A percentile compares a stretch with the other conserved stretches of the same genome.
These are phyloP conservation scores for Propithecus coquereli DNA, from an alignment of 2,113 vertebrate genomes.

Conservation along the genomic window DNA sequence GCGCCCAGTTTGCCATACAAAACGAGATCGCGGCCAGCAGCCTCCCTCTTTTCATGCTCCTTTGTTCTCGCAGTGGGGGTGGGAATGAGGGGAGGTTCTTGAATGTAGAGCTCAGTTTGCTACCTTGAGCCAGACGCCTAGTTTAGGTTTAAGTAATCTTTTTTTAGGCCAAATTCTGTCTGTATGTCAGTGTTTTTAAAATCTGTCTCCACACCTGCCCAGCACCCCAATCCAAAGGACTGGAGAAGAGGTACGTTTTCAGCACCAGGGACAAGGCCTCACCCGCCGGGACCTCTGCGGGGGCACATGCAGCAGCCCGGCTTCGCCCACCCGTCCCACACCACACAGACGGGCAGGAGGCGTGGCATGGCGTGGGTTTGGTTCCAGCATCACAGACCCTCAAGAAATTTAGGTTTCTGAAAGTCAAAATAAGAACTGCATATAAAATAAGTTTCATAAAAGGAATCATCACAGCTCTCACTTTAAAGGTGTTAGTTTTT, in stretches of 20 bases:
- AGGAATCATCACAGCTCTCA: background rate
- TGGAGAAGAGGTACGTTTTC: background rate
- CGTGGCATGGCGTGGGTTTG: fast-evolving
- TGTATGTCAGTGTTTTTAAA: background rate
- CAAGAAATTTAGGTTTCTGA: background rate
- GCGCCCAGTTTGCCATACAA: background rate
- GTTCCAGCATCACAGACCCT: background rate
- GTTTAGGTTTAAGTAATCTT: background rate
- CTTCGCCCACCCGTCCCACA: background rate
- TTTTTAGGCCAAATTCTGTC: background rate
- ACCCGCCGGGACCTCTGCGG: no score
- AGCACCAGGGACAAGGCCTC: background rate
- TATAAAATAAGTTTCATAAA: background rate
- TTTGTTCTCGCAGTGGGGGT: background rate
- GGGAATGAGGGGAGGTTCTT: background rate
- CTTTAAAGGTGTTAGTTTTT: background rate
- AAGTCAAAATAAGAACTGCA: background rate
- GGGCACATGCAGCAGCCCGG: background rate
- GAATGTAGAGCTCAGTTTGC: background rate
- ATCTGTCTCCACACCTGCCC: background rate
- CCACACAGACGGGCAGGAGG: background rate
- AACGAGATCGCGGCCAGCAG: background rate
- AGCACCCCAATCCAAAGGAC: background rate
- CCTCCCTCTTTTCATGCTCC: background rate
- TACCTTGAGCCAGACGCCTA: background rate